Evolutionary conservation across 2,888 invertebrate species (phyloP), one percentile per base, ranked within the genome.

Genomic region (Temnothorax rugatulus): DNA sequence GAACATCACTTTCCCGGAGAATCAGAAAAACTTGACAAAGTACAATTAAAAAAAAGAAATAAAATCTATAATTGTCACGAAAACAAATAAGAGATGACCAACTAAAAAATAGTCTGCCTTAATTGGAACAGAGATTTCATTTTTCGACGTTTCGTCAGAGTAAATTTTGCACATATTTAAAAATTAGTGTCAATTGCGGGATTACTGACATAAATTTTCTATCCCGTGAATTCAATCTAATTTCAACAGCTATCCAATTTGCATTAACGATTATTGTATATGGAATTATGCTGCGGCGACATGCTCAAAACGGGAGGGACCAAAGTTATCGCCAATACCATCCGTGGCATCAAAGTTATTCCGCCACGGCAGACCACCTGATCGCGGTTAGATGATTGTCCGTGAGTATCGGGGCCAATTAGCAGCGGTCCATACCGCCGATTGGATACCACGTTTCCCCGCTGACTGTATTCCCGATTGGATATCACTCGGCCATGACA

Each of bases 351-450:
- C 44, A 34, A 15, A 29, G 47, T 50, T 54, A 74, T 52, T 77
- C 57, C 73, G 73, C 75, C 81, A 83, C 85, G 66, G 50, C 84
- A 84, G 91, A 91, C 91, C 91, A 92, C 92, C 91, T 91, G 90
- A 88, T 88, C 88, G 88, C 75, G 73, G 88, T 91, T 88, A 84
- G 86, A 85, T 88, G 85, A 89, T 88, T 88, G 90, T 87, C 86
- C 83, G 85, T 63, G 86, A 86, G 88, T 92, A 92, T 93, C 92
- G 90, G 86, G 86, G 87, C 90, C 92, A 93, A 93, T 93, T 93
- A 93, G 93, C 90, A 79, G 87, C 87, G 90, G 91, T 90, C 90
- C 86, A 83, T 86, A 91, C 84, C 84, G 81, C 83, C 90, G 90
- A 90, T 90, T 88, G 90, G 91, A 89, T 87, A 88, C 83, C 85